Evolutionary conservation across 2,888 invertebrate species (phyloP), one percentile per base, ranked within the genome.

Genomic region (Drosophila nr. perissopoda): DNA sequence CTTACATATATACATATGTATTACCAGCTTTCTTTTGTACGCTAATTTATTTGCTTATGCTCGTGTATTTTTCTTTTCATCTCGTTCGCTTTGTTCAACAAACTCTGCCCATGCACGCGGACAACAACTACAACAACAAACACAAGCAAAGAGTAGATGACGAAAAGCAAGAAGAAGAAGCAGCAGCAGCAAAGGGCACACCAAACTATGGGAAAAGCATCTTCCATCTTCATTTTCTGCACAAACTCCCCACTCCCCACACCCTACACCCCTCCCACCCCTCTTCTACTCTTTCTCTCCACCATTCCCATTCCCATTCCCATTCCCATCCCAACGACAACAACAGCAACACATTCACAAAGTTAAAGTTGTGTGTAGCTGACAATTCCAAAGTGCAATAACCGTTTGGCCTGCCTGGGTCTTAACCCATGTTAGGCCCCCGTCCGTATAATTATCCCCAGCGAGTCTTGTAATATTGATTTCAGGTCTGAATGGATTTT

Each of bases 331-430:
- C 33, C 69, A 69, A 27, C 62, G 69, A 33, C 59, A 72, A 27
- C 45, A 64, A 27, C 54, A 58, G 36, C 69, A 67, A 51, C 69
- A 45, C 61, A 65, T 60, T 42, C 45, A 63, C 54, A 59, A 52
- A 60, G 64, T 59, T 75, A 61, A 78, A 64, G 64, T 63, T 78
- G 79, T 75, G 40, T 69, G 51, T 54, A 48, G 80, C 77, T 80
- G 71, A 82, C 67, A 82, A 82, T 80, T 82, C 61, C 84, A 87
- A 87, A 87, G 82, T 86, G 87, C 87, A 82, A 83, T 73, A 86
- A 87, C 82, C 84, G 78, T 79, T 78, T 72, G 79, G 70, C 76
- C 82, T 51, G 78, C 63, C 57, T 49, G 66, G 49, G 53, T 49
- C 61, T 77, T 77, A 77, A 66, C 79, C 76, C 79, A 45, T 27